These are phyloP conservation scores for Oasisia sp. DNA, from an alignment of 2,888 invertebrate genomes.

Conservation along the genomic window DNA sequence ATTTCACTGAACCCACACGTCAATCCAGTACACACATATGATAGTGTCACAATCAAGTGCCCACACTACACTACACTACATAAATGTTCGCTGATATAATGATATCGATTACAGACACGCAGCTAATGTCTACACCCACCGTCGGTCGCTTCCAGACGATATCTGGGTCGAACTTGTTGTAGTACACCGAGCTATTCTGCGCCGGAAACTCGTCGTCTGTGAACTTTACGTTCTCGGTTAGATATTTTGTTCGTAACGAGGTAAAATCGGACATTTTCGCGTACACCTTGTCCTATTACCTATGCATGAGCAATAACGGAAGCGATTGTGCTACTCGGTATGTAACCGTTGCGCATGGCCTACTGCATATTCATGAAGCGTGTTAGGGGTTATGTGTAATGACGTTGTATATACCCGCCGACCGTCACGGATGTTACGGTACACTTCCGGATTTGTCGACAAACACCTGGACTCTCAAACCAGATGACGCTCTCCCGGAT, in stretches of 20 bases:
- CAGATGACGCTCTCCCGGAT: too few species aligned
- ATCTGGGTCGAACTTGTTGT: not conserved
- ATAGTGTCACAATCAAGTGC: too few species aligned
- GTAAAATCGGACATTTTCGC: not conserved
- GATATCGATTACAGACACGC: too few species aligned
- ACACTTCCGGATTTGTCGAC: too few species aligned
- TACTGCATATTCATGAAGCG: too few species aligned
- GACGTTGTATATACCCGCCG: too few species aligned
- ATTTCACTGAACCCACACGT: too few species aligned
- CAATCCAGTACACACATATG: too few species aligned
- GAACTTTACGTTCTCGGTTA: not conserved
- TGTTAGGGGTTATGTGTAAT: too few species aligned
- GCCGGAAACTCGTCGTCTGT: not conserved
- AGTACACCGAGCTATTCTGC: not conserved
- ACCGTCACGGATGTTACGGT: too few species aligned
- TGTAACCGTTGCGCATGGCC: too few species aligned
- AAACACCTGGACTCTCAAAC: too few species aligned
- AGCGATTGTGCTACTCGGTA: not conserved
- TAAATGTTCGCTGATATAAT: not conserved
- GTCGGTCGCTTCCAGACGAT: not conserved
- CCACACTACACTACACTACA: not conserved
- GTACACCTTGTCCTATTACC: not conserved
- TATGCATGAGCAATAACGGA: not conserved
- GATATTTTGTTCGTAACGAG: not conserved
- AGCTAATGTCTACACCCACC: not conserved